Conservation (phyloP, 2,113 vertebrate genomes). For the Leiothrix lutea region DNA sequence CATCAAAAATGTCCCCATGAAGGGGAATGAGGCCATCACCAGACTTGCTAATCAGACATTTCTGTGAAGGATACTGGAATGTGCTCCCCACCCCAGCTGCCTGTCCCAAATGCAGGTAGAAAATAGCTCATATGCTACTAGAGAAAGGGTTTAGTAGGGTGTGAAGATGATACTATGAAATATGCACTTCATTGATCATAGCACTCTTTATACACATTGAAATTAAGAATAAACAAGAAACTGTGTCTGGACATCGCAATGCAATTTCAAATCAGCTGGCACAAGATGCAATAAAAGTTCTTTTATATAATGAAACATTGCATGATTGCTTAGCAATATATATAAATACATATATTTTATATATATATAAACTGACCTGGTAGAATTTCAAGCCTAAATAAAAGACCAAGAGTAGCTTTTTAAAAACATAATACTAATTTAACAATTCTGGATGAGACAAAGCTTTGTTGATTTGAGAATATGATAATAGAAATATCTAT, state of each 20-base stretch:
- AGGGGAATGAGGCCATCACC: not conserved
- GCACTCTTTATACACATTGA: not conserved
- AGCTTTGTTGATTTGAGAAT: not conserved
- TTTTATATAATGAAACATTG: not conserved
- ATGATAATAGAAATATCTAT: not conserved
- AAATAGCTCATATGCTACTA: not conserved
- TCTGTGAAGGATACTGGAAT: not conserved
- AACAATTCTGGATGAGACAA: not conserved
- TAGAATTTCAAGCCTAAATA: not conserved
- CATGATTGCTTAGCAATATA: not conserved
- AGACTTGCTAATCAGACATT: not conserved
- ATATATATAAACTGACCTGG: not conserved
- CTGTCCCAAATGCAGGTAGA: not conserved
- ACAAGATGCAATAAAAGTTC: not conserved
- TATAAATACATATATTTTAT: no score
- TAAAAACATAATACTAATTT: not conserved
- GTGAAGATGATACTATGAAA: not conserved
- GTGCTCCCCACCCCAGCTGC: not conserved
- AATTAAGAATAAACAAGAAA: not conserved
- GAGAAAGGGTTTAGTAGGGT: not conserved
- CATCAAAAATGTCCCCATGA: not conserved
- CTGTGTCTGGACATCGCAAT: not conserved
- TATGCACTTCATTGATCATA: not conserved
- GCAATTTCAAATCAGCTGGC: not conserved
- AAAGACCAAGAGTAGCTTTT: not conserved